Conservation (phyloP, 1,140 invertebrate species). For the Nebria ingens region DNA sequence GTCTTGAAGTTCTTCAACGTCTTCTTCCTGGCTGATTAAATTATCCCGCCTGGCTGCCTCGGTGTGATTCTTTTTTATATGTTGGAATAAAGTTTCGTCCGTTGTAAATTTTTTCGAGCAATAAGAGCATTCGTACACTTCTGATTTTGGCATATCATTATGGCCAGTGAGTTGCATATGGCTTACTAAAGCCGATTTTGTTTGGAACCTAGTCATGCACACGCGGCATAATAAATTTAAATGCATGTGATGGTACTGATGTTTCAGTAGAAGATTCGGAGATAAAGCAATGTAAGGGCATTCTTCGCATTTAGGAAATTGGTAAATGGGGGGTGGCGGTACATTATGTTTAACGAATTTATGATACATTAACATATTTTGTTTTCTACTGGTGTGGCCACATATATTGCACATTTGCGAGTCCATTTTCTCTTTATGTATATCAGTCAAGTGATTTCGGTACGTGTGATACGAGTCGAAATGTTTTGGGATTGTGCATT, state of each 20-base stretch:
- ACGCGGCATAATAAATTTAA: slow-evolving; percentile 37
- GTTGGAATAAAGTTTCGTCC: slow-evolving; percentile 52
- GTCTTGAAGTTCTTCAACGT: slow-evolving; percentile 11
- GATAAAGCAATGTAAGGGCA: slow-evolving; percentile 66
- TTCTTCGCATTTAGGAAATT: slow-evolving; percentile 64
- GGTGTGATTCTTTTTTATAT: slow-evolving; percentile 52
- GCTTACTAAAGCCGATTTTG: slow-evolving; percentile 35
- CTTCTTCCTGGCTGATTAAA: slow-evolving; percentile 43
- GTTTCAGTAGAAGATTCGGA: slow-evolving; percentile 52
- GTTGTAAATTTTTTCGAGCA: slow-evolving; percentile 54
- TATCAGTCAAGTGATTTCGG: slow-evolving; percentile 67
- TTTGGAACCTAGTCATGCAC: slow-evolving; percentile 41
- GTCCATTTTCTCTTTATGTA: slow-evolving; percentile 71
- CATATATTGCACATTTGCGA: slow-evolving; percentile 73
- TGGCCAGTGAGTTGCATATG: slow-evolving; percentile 47
- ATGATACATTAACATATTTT: slow-evolving; percentile 69
- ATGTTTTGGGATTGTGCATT: slow-evolving; percentile 51
- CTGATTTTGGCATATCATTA: slow-evolving; percentile 36
- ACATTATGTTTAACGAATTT: slow-evolving; percentile 70
- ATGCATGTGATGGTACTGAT: slow-evolving; percentile 46
- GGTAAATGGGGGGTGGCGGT: slow-evolving; percentile 53
- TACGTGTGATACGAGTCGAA: slow-evolving; percentile 69
- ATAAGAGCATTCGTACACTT: slow-evolving; percentile 51
- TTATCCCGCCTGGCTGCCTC: slow-evolving; percentile 46
- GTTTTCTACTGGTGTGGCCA: slow-evolving; percentile 62